Conservation (phyloP, 2,113 vertebrate species). For the Lycaon pictus region DNA sequence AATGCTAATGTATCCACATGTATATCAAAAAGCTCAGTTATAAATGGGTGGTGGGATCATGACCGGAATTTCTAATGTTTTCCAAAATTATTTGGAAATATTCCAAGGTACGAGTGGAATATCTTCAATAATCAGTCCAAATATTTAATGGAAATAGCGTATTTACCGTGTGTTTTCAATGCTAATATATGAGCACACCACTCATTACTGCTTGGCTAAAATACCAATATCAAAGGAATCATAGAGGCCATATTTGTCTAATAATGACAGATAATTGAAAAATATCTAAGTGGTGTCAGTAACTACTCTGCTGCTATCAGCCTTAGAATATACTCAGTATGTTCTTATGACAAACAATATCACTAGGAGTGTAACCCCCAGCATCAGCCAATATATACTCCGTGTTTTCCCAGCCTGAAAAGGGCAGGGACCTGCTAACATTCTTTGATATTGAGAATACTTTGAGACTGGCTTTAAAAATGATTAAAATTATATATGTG, state of each 20-base stretch:
- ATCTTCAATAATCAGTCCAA: neutral
- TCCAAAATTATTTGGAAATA: neutral
- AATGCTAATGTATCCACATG: neutral
- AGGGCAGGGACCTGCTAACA: neutral
- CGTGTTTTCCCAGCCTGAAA: neutral
- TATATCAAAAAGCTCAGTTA: neutral
- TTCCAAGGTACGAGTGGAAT: neutral
- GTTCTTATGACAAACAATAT: neutral
- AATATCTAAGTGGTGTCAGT: neutral
- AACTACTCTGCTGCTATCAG: neutral
- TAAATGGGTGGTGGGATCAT: neutral
- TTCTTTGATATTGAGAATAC: neutral
- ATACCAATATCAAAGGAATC: neutral
- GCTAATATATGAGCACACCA: neutral
- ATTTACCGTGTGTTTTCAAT: neutral
- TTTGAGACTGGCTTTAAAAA: slow-evolving; percentile 63
- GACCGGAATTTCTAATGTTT: neutral
- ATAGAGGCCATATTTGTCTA: neutral
- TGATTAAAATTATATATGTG: slow-evolving; percentile 65
- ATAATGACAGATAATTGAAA: neutral
- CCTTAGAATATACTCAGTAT: neutral
- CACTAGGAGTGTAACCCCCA: neutral
- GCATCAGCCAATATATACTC: neutral
- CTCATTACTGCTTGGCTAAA: neutral
- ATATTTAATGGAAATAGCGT: neutral